A percentile compares a stretch with the other conserved stretches of the same genome.
Evolutionary conservation across 2,888 invertebrate species (phyloP).

Genomic region (Phasia obesa): DNA sequence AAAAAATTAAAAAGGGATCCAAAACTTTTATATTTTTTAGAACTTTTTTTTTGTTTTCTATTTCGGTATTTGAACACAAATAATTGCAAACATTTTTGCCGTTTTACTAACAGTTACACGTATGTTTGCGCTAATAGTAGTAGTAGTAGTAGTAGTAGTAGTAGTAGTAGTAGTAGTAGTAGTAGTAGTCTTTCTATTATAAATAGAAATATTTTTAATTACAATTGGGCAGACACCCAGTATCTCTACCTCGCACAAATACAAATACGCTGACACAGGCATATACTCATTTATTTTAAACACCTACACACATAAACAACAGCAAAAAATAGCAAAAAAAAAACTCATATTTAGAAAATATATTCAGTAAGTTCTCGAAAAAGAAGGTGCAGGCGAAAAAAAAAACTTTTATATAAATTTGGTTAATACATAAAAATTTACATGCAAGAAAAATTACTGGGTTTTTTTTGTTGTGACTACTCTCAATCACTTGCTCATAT

Average conservation of each 20-base stretch:
- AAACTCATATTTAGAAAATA: conserved; percentile 44
- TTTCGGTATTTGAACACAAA: conserved; percentile 46
- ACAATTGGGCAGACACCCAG: conserved; percentile 57
- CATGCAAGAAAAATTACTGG: conserved; percentile 14
- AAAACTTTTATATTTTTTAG: conserved; percentile 61
- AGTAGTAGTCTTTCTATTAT: conserved; percentile 16
- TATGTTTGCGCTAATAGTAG: conserved; percentile 9
- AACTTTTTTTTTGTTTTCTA: conserved; percentile 30
- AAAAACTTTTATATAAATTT: conserved; percentile 38
- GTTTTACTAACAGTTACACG: conserved; percentile 23
- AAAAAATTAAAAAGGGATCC: conserved; percentile 59
- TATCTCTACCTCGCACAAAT: conserved; percentile 27
- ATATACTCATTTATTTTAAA: conserved; percentile 32
- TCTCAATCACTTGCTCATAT: not conserved
- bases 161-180: no score
- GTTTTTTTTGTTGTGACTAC: conserved; percentile 1
- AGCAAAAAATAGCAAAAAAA: not conserved
- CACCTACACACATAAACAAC: conserved; percentile 25
- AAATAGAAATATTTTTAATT: conserved; percentile 65
- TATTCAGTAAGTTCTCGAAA: conserved; percentile 26
- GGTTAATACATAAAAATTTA: conserved; percentile 17
- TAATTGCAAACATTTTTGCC: conserved; percentile 55
- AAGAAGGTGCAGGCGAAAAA: conserved; percentile 46
- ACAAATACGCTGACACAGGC: conserved; percentile 8
- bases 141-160: conserved; percentile 1